Evolutionary conservation across 2,113 vertebrate genomes (phyloP).

Genomic region (Saccopteryx bilineata): DNA sequence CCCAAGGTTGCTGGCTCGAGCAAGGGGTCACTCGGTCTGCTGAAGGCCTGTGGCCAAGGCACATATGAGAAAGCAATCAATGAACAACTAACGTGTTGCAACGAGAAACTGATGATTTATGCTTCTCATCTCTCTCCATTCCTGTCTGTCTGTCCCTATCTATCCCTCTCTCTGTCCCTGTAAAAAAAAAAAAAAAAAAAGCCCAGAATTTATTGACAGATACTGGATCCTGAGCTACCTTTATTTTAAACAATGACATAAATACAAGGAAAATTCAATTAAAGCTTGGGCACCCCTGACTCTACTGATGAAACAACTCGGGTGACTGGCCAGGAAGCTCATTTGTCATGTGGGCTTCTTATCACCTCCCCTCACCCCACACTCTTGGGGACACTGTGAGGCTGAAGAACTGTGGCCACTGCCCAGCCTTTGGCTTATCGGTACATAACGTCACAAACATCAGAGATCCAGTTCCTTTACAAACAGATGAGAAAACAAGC

Average conservation of each 20-base stretch:
- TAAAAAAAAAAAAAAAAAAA: background rate
- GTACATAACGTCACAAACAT: background rate
- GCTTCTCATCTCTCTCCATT: no score
- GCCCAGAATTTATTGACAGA: background rate
- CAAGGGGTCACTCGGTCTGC: no score
- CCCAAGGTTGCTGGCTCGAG: no score
- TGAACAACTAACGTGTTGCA: no score
- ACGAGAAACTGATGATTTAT: no score
- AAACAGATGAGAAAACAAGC: background rate
- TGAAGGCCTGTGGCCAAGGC: no score
- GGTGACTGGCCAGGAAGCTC: background rate
- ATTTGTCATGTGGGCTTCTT: background rate
- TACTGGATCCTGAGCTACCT: background rate
- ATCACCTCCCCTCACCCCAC: no score
- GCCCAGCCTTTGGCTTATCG: background rate
- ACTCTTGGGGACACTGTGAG: background rate
- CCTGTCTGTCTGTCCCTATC: no score
- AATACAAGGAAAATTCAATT: background rate
- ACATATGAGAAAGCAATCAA: no score
- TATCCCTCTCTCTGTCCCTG: no score
- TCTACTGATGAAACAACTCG: background rate
- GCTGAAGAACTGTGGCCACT: background rate
- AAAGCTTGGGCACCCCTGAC: background rate
- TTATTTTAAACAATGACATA: slow-evolving; percentile 15
- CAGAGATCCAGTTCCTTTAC: background rate